Conservation (phyloP, 2,113 vertebrate genomes). For the Sinocyclocheilus rhinocerous region DNA sequence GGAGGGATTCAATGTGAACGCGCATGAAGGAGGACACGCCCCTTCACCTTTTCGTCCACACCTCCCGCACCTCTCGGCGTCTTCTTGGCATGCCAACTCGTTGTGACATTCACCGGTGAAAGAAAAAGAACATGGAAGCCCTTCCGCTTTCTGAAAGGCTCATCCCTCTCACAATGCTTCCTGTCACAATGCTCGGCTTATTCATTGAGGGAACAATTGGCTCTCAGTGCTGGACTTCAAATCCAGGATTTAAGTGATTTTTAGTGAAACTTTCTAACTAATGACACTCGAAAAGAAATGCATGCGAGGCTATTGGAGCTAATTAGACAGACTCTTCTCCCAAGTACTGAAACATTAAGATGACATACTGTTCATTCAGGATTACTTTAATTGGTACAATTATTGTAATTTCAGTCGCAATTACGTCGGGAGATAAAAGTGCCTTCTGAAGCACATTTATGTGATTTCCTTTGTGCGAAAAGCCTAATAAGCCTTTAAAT, state of each 20-base stretch:
- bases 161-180: slow-evolving; percentile 29
- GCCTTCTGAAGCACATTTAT: slow-evolving; percentile 84
- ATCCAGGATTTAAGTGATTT: slow-evolving; percentile 86
- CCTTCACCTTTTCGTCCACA: slow-evolving; percentile 55
- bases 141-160: slow-evolving; percentile 27
- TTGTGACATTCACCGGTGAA: slow-evolving; percentile 39
- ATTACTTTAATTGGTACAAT: slow-evolving; percentile 99
- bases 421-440: slow-evolving; percentile 92
- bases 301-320: slow-evolving; percentile 87
- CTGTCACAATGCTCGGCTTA: slow-evolving; percentile 62
- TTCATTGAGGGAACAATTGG: slow-evolving; percentile 78
- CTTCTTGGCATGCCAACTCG: background rate
- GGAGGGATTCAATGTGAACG: slow-evolving; percentile 40
- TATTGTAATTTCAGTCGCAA: slow-evolving; percentile 98
- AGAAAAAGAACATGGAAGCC: slow-evolving; percentile 27
- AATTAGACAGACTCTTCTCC: slow-evolving; percentile 93
- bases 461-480: slow-evolving; percentile 73
- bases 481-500: slow-evolving; percentile 74
- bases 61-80: slow-evolving; percentile 38
- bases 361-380: slow-evolving; percentile 96
- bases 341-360: slow-evolving; percentile 94
- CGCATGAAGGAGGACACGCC: slow-evolving; percentile 42
- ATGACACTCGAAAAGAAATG: slow-evolving; percentile 91
- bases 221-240: slow-evolving; percentile 80
- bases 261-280: slow-evolving; percentile 87